Base-by-base conservation (phyloP, 2,113 vertebrate genomes). In the human (Homo sapiens) region DNA sequence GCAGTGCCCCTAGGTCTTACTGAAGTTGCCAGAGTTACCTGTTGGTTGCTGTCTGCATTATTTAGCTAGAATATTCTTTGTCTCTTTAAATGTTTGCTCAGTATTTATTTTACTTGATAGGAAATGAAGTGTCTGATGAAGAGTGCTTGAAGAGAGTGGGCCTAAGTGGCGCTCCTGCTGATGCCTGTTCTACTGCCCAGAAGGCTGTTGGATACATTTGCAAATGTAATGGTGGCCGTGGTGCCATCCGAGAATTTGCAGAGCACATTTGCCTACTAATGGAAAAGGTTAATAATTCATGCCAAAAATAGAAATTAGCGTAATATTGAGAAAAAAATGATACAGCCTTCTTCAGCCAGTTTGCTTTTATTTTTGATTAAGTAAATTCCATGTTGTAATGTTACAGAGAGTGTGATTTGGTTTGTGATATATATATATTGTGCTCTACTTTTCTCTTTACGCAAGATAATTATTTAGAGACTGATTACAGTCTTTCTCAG, bases 171-270 rank as follows among this genome's bases (percentile, higher is more conserved):
- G 99, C 99, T 3, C 99, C 99, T 0, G 96, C 93, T 0, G 99
- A 99, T 0, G 99, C 99, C 55, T 99, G 99, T 0, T 43, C 93
- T 0, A 76, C 97, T 1, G 99, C 99, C 59, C 98, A 98, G 81
- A 99, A 99, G 20, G 99, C 99, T 0, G 98, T 99, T 1, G 99
- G 98, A 25, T 99, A 99, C 94, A 98, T 98, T 3, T 99, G 99
- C 94, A 98, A 84, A 82, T 97, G 90, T 1, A 55, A 1, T 0
- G 99, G 99, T 0, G 99, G 99, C 23, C 98, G 66, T 0, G 99
- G 99, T 1, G 99, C 99, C 0, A 64, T 99, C 84, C 97, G 99
- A n/a, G 99, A 99, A 98, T 99, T 99, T 16, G 98, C 99, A 0
- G 99, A 99, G 14, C 98, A 99, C 98, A 99, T 99, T 89, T 99